Evolutionary conservation across 2,113 vertebrate species (phyloP).

Genomic region (Caracal caracal): DNA sequence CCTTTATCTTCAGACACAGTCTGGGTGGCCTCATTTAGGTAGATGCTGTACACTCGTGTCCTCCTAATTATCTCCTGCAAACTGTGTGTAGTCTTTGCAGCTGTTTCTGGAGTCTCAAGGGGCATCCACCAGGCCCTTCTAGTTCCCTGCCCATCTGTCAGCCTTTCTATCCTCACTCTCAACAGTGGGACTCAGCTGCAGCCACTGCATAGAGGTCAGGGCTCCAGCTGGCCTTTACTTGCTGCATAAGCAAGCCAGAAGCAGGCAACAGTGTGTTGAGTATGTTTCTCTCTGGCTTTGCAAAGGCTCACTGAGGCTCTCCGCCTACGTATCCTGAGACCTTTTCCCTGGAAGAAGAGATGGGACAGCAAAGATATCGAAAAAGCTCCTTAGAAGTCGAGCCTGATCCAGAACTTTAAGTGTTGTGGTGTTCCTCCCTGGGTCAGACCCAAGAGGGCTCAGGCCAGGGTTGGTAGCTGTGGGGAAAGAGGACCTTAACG

Average conservation of each 20-base stretch:
- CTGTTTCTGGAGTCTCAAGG: not conserved
- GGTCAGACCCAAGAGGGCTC: not conserved
- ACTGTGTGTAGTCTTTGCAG: not conserved
- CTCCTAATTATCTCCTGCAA: not conserved
- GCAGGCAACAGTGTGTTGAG: not conserved
- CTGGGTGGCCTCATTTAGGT: not conserved
- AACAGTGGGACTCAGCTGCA: not conserved
- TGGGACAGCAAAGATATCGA: not conserved
- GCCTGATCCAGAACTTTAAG: not conserved
- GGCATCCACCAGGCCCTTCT: not conserved
- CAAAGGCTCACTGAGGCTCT: too few relatives aligned
- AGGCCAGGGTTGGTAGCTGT: not conserved
- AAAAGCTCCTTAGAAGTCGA: not conserved
- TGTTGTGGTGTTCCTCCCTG: not conserved
- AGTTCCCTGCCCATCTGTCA: not conserved
- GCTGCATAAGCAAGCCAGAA: not conserved
- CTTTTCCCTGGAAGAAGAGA: not conserved
- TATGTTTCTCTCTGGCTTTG: not conserved
- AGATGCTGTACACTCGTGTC: not conserved
- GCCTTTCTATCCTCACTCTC: not conserved
- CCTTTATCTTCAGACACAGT: not conserved
- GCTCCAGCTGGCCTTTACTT: not conserved
- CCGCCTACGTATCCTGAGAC: not conserved
- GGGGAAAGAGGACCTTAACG: not conserved
- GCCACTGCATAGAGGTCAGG: not conserved